Base-by-base conservation (phyloP, 2,797 vertebrate species). In the Lagodon rhomboides region DNA sequence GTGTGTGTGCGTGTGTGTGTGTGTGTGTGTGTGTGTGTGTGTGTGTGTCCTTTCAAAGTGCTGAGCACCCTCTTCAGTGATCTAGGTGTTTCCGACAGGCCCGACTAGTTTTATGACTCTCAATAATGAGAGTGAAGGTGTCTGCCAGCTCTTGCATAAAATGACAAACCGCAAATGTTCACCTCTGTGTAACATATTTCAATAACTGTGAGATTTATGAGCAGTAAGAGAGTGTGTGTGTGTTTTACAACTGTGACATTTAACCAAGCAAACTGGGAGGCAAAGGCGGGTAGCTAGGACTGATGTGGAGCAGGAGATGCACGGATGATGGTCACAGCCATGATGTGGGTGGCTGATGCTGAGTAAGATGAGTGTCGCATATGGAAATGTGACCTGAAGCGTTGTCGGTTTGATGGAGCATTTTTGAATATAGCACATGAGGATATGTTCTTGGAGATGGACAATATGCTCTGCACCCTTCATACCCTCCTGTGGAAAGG, bases 1-100 rank as follows among this genome's bases (percentile, higher is more conserved):
- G 43, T 73, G 49, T 62, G 67, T 44, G 18, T 73, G 84, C 79
- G 43, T 43, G 41, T 18, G 0, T 12, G n/a, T 61, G 23, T 12
- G 34, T 15, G 27, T 55, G 12, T 68, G 50, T 34, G 43, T 44
- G 43, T 44, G 4, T 25, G 11, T 25, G 10, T 23, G 22, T 70
- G 56, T 58, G 67, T 38, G 18, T 70, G 84, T 80, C 81, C 79
- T 84, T 73, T 77, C 15, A 82, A 78, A 87, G 74, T 75, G 80
- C 79, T 76, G 72, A 79, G 46, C 54, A 18, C 41, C 61, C 41
- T 83, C 64, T 73, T 84, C 62, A 11, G 30, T 72, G 73, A 67
- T 75, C 47, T 22, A 56, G 27, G 46, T 74, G 63, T 76, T 80
- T 79, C 82, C 1, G 54, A 64, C 65, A 67, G 67, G 56, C 63